phyloP scores from a whole-genome alignment of 2,888 invertebrate genomes.

The Xestia xanthographa region DNA sequence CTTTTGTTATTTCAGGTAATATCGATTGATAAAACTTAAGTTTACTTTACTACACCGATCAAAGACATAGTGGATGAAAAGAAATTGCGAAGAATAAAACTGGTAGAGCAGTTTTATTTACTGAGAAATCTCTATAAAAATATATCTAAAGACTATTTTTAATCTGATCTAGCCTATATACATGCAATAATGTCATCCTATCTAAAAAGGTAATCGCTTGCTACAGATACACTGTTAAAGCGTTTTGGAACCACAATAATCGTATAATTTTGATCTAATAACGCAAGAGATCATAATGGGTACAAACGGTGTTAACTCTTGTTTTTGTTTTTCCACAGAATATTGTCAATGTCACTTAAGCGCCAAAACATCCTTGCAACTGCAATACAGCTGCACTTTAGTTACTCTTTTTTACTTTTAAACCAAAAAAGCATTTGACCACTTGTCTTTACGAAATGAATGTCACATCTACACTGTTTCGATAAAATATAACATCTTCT shows the following conservation, averaged over 20 bases:
- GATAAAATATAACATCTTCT: conserved; percentile 9
- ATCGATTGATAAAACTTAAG: neutral
- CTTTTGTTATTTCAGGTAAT: neutral
- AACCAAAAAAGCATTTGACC: neutral
- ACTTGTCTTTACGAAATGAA: neutral
- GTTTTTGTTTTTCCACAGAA: neutral
- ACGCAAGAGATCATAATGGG: neutral
- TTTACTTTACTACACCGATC: neutral
- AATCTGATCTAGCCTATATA: neutral
- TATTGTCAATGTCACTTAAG: neutral
- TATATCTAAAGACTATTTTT: neutral
- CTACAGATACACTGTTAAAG: neutral
- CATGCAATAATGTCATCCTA: neutral
- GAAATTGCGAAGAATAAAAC: neutral
- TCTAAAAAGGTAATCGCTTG: neutral
- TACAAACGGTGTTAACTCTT: neutral
- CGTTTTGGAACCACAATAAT: neutral
- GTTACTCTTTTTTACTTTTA: neutral
- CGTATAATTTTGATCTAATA: neutral
- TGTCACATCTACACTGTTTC: neutral
- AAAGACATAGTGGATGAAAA: neutral
- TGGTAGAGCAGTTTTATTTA: neutral
- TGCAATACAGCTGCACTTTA: neutral
- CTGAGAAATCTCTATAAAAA: neutral
- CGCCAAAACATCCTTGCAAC: neutral